Conservation (phyloP, 2,797 vertebrate genomes). For the Erethizon dorsatum region DNA sequence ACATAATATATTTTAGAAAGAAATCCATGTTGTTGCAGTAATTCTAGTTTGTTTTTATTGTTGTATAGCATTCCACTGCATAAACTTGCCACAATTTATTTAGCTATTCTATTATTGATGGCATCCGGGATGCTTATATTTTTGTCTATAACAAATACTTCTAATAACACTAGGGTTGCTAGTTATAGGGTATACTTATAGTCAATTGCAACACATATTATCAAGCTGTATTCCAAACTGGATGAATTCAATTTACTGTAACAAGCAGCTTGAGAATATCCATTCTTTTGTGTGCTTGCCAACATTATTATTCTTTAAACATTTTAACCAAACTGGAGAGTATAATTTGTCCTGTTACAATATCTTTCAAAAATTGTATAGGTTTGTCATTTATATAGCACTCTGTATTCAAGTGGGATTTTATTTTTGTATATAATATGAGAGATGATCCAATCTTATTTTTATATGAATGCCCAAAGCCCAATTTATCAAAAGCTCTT, state of each 20-base stretch:
- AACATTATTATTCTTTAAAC: background rate
- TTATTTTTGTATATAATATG: constrained; percentile 7
- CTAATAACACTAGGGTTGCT: background rate
- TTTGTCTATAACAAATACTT: background rate
- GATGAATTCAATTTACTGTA: background rate
- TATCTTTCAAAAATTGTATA: background rate
- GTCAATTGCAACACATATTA: background rate
- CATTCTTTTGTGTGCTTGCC: background rate
- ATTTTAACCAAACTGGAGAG: background rate
- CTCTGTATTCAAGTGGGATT: background rate
- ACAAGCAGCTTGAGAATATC: background rate
- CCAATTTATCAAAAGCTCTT: background rate
- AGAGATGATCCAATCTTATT: background rate
- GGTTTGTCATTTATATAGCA: background rate
- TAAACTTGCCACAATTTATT: background rate
- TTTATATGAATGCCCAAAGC: background rate
- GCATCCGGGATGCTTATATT: background rate
- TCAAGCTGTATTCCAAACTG: background rate
- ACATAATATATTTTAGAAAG: constrained; percentile 35
- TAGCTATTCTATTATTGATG: background rate
- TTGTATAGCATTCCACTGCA: background rate
- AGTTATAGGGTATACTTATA: background rate
- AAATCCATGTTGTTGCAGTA: background rate
- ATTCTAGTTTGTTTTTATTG: background rate
- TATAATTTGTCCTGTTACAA: background rate